phyloP scores from a whole-genome alignment of 2,888 invertebrate genomes.

The Synergus laeviventris region DNA sequence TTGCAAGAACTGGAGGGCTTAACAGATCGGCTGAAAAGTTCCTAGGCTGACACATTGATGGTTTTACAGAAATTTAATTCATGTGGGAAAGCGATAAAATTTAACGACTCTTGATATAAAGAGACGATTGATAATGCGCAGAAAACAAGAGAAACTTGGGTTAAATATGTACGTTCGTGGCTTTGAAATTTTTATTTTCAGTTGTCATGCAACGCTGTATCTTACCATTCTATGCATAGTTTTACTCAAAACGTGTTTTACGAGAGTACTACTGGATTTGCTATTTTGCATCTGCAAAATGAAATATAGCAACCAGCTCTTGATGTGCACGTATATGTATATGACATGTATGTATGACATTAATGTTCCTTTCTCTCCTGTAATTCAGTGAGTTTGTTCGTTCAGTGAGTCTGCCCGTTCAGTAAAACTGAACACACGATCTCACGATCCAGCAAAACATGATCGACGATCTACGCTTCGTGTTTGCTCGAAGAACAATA shows the following conservation, averaged over 20 bases:
- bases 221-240: constrained; percentile 19
- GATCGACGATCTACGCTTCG: constrained; percentile 40
- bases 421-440: constrained; percentile 34
- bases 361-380: constrained; percentile 7
- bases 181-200: constrained; percentile 27
- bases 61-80: no score
- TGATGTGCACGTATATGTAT: background rate
- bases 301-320: constrained; percentile 34
- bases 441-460: constrained; percentile 40
- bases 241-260: constrained; percentile 39
- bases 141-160: constrained; percentile 1
- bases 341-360: background rate
- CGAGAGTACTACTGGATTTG: constrained; percentile 18
- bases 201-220: background rate
- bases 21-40: no score
- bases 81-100: background rate
- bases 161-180: background rate
- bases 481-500: constrained; percentile 40
- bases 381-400: background rate
- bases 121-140: background rate
- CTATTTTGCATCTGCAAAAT: constrained; percentile 38
- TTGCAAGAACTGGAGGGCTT: no score
- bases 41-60: no score
- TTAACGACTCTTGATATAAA: background rate
- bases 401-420: background rate